Evolutionary conservation across 2,113 vertebrate genomes (phyloP), one percentile per base, ranked within the genome.

Genomic region (Triplophysa dalaica): DNA sequence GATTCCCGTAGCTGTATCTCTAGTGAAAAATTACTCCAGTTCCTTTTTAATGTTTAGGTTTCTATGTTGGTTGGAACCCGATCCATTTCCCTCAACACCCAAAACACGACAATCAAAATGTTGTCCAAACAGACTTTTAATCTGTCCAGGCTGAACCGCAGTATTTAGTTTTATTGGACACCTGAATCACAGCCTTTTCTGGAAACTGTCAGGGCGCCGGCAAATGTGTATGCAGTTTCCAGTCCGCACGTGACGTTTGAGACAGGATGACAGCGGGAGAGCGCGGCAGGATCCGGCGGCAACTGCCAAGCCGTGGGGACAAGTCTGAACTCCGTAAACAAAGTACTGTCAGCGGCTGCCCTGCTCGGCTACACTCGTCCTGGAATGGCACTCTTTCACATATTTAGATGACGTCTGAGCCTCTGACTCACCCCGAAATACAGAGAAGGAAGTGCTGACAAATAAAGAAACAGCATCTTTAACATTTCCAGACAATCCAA

Each of bases 61-160:
- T 21, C 52, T 24, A 11, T 66, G 52, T 70, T 68, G 50, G 29
- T 65, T 58, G 69, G 26, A 66, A 67, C 56, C 64, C 62, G 22
- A n/a, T 52, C n/a, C n/a, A 41, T 33, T 66, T 77, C 66, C 60
- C 8, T 75, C 52, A 80, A 62, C 78, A 78, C 62, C 77, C 68
- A 81, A 78, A 85, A 56, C 81, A 79, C 75, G 75, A 61, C 81
- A 81, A 70, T 86, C 87, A 89, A 84, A 90, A 88, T 85, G 89
- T 85, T 86, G 86, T 89, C 86, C 65, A 83, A 87, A 86, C 89
- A 92, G 87, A 91, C 93, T 90, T 91, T 91, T 90, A 92, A 90
- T 92, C 90, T 90, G 89, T 84, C 70, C 85, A 82, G 86, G 83
- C 84, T 80, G 73, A 88, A 58, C 70, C 81, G 81, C 74, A 60